Base-by-base conservation (phyloP, 2,113 vertebrate species). In the Ondatra zibethicus region DNA sequence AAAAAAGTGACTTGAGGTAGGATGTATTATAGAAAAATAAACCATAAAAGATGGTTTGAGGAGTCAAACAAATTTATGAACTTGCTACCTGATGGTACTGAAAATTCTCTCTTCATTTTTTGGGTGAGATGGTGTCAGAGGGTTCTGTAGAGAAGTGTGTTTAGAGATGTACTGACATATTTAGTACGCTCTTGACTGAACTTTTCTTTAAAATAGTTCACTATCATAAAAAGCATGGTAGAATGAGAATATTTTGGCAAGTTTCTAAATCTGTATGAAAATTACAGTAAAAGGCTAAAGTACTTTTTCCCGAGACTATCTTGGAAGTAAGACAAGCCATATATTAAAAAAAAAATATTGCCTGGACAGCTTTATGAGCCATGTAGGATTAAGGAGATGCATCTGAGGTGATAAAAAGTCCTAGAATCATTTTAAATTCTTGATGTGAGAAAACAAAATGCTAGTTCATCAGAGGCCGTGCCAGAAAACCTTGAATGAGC, bases 221-320 rank as follows among this genome's bases (percentile, higher is more conserved):
- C 33, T 5, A 89, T 92, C 31, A 96, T 88, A 92, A 81, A 94
- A 80, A 82, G 31, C 25, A 82, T 21, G 73, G 70, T 65, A 47
- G 87, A 95, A 96, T 78, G 45, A n/a, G n/a, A n/a, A 86, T 91
- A 95, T 61, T 94, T 88, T 94, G 76, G 86, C 85, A 94, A 95
- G 95, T 50, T 86, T 87, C 88, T 96, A 95, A 85, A 76, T 91
- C 80, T 95, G 77, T 93, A 86, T 95, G 76, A 82, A 92, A 97
- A 97, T 96, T 97, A 92, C 5, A 76, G 65, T 88, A 81, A 96
- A 91, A 96, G 58, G 16, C 16, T 73, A 96, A 97, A 97, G n/a
- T 96, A 80, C 85, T 94, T 95, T 42, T 94, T 93, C 78, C 2
- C 94, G 94, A 96, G 88, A 88, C 91, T 89, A 80, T 82, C 93